These are phyloP conservation scores for Cyrtorhinus lividipennis DNA, from an alignment of 1,140 invertebrate species.

Conservation along the genomic window DNA sequence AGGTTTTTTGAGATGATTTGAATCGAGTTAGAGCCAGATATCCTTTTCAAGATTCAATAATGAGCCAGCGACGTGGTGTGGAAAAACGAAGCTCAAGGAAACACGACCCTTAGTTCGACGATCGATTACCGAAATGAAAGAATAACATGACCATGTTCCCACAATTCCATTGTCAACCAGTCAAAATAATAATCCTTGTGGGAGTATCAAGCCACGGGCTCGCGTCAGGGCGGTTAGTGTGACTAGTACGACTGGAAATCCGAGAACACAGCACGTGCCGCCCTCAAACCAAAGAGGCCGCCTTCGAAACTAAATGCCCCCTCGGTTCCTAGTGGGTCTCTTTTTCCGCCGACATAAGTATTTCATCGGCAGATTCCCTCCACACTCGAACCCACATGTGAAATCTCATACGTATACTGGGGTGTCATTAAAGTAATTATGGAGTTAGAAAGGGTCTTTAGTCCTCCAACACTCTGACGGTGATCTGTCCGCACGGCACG, in stretches of 20 bases:
- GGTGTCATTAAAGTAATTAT: not conserved
- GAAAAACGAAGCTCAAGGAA: no score
- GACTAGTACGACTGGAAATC: not conserved
- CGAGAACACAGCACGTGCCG: not conserved
- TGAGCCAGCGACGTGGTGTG: no score
- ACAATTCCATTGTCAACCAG: not conserved
- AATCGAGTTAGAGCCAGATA: no score
- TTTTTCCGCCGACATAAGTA: not conserved
- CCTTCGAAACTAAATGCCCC: no score
- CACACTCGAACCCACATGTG: not conserved
- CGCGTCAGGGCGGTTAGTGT: not conserved
- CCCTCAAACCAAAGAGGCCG: not conserved
- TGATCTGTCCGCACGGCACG: no score
- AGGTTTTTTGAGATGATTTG: no score
- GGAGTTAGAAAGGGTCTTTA: not conserved
- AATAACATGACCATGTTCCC: not conserved
- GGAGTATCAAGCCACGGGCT: not conserved
- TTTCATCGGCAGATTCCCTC: not conserved
- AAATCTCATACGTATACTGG: not conserved
- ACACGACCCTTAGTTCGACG: no score
- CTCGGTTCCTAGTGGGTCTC: no score
- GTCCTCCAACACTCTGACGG: no score
- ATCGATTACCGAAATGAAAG: not conserved
- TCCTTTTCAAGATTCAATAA: no score
- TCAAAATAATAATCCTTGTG: not conserved